Percentiles rank a stretch among this genome's conserved stretches.
Evolutionary conservation across 2,888 invertebrate genomes (phyloP).

Genomic region (Pheosia gnoma): DNA sequence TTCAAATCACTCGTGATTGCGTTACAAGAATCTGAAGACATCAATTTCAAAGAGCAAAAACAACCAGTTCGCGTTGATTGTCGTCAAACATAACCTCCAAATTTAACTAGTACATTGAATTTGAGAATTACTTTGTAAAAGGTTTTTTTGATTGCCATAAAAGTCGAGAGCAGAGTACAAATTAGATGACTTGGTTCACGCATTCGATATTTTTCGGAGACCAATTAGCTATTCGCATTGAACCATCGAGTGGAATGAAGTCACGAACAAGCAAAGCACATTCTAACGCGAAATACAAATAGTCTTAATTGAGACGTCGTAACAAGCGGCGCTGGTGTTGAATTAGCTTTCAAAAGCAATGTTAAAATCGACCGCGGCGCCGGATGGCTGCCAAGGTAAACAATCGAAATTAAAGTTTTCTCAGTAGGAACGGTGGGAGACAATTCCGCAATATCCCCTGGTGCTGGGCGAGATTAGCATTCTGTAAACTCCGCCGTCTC

Average conservation of each 20-base stretch:
- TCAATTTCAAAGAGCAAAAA: slow-evolving; percentile 19
- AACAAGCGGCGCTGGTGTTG: slow-evolving; percentile 42
- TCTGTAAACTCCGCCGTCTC: slow-evolving; percentile 37
- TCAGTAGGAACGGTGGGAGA: slow-evolving; percentile 33
- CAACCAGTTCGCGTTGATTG: slow-evolving; percentile 30
- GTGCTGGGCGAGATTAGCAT: slow-evolving; percentile 45
- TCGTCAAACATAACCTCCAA: slow-evolving; percentile 41
- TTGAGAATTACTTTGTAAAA: slow-evolving; percentile 17
- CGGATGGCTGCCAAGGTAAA: slow-evolving; percentile 49
- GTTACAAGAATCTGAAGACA: neutral
- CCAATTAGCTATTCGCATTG: neutral
- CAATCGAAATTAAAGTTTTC: slow-evolving; percentile 52
- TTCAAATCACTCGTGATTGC: neutral
- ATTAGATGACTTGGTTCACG: neutral
- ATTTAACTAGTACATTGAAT: slow-evolving; percentile 14
- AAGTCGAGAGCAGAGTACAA: slow-evolving; percentile 11
- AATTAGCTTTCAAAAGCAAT: slow-evolving; percentile 40
- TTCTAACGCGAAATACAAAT: slow-evolving; percentile 42
- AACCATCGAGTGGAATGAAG: slow-evolving; percentile 11
- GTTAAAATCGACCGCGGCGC: slow-evolving; percentile 33
- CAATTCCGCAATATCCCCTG: slow-evolving; percentile 43
- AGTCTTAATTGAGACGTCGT: slow-evolving; percentile 49
- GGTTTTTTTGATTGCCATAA: slow-evolving; percentile 19
- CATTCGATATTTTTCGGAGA: neutral
- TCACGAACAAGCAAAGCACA: slow-evolving; percentile 24